Evolutionary conservation across 2,113 vertebrate genomes (phyloP).

Genomic region (Callospermophilus lateralis): DNA sequence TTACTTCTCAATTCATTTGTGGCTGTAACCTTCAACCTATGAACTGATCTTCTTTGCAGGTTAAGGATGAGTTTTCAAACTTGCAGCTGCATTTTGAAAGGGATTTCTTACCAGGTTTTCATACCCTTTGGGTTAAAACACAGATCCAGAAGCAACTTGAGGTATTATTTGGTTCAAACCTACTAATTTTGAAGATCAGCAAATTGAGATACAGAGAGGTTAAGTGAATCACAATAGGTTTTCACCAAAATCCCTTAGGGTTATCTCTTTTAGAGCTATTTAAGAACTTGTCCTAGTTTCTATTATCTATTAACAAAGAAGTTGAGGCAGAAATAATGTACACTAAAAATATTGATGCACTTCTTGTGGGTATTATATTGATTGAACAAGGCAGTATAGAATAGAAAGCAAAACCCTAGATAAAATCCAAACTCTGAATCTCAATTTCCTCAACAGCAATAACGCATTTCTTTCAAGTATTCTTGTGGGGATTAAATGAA

Average conservation of each 20-base stretch:
- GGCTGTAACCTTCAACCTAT: neutral
- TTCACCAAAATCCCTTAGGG: constrained; percentile 3
- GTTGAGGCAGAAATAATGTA: constrained; percentile 39
- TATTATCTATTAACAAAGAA: constrained; percentile 24
- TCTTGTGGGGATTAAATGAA: constrained; percentile 30
- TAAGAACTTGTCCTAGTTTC: constrained; percentile 9
- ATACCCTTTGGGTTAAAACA: constrained; percentile 23
- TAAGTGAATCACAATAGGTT: constrained; percentile 8
- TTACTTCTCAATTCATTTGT: constrained; percentile 45
- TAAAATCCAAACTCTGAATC: neutral
- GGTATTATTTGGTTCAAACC: neutral
- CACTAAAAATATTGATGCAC: neutral
- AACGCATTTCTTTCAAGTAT: neutral
- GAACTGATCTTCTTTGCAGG: neutral
- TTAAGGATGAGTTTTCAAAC: constrained; percentile 35
- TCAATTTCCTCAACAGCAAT: neutral
- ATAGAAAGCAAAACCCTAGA: neutral
- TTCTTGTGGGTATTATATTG: neutral
- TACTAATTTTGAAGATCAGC: constrained; percentile 35
- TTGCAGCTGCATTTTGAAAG: constrained; percentile 47
- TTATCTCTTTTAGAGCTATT: neutral
- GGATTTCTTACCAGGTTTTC: constrained; percentile 34
- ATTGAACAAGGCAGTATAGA: neutral
- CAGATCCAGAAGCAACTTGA: constrained; percentile 22
- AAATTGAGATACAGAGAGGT: constrained; percentile 29